These are phyloP conservation scores for Drosophila grimshawi DNA, from an alignment of 1,140 invertebrate species.

Conservation along the genomic window DNA sequence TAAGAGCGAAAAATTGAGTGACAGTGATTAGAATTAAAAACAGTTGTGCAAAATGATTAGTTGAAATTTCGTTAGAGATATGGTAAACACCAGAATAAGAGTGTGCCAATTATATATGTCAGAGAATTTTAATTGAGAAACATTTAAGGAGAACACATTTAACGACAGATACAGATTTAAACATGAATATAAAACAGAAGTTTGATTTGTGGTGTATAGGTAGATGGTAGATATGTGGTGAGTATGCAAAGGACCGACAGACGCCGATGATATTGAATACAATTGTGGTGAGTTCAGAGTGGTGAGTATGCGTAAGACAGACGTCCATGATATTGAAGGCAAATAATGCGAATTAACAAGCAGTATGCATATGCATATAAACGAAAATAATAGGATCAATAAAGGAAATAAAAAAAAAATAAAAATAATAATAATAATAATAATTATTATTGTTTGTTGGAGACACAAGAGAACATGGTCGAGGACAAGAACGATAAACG, in stretches of 20 bases:
- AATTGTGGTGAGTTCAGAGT: not conserved
- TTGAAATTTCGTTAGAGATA: too few relatives aligned
- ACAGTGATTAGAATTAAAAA: not conserved
- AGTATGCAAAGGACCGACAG: too few relatives aligned
- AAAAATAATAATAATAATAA: not conserved
- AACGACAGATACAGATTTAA: too few relatives aligned
- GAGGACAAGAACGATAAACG: slow-evolving; percentile 12
- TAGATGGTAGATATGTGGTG: too few relatives aligned
- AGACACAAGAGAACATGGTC: slow-evolving; percentile 10
- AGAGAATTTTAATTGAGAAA: too few relatives aligned
- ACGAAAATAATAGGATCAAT: not conserved
- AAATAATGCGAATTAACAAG: slow-evolving; percentile 16
- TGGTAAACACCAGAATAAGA: too few relatives aligned
- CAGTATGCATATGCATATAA: not conserved
- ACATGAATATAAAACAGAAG: too few relatives aligned
- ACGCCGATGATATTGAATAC: not conserved
- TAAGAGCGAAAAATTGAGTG: not conserved
- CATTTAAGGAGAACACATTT: too few relatives aligned
- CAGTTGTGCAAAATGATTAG: not conserved
- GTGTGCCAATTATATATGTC: too few relatives aligned
- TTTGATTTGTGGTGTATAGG: too few relatives aligned
- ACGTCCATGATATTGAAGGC: slow-evolving; percentile 38
- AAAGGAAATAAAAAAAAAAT: not conserved
- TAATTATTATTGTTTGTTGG: not conserved
- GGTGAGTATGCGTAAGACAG: not conserved